Base-by-base conservation (phyloP, 2,888 invertebrate genomes). In the Euplexia lucipara region DNA sequence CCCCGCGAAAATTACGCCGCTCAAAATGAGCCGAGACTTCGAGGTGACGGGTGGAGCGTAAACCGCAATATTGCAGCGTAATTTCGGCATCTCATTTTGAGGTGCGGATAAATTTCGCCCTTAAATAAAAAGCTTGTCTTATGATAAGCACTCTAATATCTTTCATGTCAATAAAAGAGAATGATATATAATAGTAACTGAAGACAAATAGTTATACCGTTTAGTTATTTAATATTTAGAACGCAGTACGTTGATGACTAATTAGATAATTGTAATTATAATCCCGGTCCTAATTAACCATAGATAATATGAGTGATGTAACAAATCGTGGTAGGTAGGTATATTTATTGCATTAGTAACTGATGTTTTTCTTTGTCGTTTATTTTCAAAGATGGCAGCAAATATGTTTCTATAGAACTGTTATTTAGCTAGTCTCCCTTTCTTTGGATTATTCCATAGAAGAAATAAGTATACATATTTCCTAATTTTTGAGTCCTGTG, bases 171-270 rank as follows among this genome's bases (percentile, higher is more conserved):
- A 69, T 59, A 65, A 47, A 69, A 45, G 26, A 59, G 34, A 59
- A 59, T 59, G 14, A 58, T 41, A 32, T 35, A 30, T 68, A 47
- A 60, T 66, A 61, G 39, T 60, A 47, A 34, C 16, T 39, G 26
- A 60, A 9, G 37, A 61, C 20, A 47, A 30, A 16, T 68, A 44
- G 32, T 59, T 70, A 16, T 61, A 35, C 5, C 32, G 16, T 30
- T 41, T 22, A 48, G 62, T 70, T 70, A 42, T 70, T 41, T 61
- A 35, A 70, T 66, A 30, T 66, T 66, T 61, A 66, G 34, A 35
- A 70, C 5, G 12, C 45, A 39, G 34, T 53, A 9, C 4, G 26
- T 47, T 45, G n/a, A 16, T 34, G 26, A 47, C 34, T 61, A 34
- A 47, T 30, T 41, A 41, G 26, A 48, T 41, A 35, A 20, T 70